These are phyloP conservation scores for Patagioenas fasciata DNA, from an alignment of 2,113 vertebrate genomes.

Conservation along the genomic window DNA sequence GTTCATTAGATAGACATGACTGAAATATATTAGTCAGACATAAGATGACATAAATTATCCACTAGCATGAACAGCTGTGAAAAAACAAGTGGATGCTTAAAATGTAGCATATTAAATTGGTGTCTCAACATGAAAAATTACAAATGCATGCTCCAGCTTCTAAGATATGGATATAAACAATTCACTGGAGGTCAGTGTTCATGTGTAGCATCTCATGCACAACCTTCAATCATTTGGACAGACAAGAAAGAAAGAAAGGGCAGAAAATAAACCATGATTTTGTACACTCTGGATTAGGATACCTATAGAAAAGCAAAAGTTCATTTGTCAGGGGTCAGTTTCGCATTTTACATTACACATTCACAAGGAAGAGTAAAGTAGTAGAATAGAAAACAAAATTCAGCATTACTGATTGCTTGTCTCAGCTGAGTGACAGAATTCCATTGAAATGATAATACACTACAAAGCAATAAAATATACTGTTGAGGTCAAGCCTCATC, in stretches of 20 bases:
- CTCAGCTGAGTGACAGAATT: not conserved
- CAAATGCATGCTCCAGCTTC: not conserved
- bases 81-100: not conserved
- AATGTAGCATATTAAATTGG: not conserved
- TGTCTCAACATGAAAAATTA: not conserved
- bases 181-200: not conserved
- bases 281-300: not conserved
- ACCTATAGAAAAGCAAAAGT: accelerated
- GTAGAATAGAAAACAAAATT: not conserved
- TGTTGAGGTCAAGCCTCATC: not conserved
- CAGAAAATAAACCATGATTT: not conserved
- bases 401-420: not conserved
- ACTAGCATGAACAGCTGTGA: not conserved
- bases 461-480: not conserved
- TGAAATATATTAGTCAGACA: not conserved
- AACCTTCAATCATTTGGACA: not conserved
- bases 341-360: not conserved
- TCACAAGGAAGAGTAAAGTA: not conserved
- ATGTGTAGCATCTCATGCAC: not conserved
- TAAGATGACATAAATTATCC: not conserved
- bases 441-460: not conserved
- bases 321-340: not conserved
- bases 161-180: not conserved
- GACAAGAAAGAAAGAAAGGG: not conserved
- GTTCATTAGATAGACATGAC: not conserved